A percentile compares a stretch with the other conserved stretches of the same genome.
Conservation (phyloP, 2,888 invertebrate genomes). For the Epirrhoe tristata region DNA sequence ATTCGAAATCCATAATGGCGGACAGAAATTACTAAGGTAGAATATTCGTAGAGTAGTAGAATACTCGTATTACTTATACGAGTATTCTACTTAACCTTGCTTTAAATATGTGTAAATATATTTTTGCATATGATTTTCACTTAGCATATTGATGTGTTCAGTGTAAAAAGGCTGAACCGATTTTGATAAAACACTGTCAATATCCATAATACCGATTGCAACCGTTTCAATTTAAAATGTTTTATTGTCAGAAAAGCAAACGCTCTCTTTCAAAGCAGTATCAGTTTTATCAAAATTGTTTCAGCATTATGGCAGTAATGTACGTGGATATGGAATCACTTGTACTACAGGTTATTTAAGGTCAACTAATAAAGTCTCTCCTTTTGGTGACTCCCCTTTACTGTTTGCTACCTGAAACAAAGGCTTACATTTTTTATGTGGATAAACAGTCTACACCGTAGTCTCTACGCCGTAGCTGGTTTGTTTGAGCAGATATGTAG, state of each 20-base stretch:
- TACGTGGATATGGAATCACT: conserved; percentile 74
- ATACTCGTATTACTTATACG: no score
- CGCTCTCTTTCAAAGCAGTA: conserved; percentile 10
- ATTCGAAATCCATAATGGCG: conserved; percentile 14
- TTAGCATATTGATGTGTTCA: conserved; percentile 36
- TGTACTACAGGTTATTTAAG: conserved; percentile 70
- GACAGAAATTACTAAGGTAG: neutral
- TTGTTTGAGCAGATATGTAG: no score
- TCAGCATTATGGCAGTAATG: conserved; percentile 59
- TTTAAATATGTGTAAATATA: conserved; percentile 22
- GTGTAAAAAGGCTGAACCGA: conserved; percentile 24
- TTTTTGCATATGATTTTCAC: conserved; percentile 12
- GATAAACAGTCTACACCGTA: neutral
- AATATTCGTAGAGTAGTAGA: no score
- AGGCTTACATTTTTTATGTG: neutral
- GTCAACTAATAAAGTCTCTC: conserved; percentile 57
- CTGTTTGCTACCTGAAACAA: conserved; percentile 67
- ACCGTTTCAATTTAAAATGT: conserved; percentile 17
- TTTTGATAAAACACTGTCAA: conserved; percentile 26
- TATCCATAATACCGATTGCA: conserved; percentile 10
- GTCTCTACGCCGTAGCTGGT: neutral
- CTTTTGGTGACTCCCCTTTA: conserved; percentile 50
- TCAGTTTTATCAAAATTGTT: conserved; percentile 45
- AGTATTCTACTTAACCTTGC: conserved; percentile 1
- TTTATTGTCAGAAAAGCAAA: conserved; percentile 35